Conservation (phyloP, 2,113 vertebrate species). For the Bombycilla garrulus region DNA sequence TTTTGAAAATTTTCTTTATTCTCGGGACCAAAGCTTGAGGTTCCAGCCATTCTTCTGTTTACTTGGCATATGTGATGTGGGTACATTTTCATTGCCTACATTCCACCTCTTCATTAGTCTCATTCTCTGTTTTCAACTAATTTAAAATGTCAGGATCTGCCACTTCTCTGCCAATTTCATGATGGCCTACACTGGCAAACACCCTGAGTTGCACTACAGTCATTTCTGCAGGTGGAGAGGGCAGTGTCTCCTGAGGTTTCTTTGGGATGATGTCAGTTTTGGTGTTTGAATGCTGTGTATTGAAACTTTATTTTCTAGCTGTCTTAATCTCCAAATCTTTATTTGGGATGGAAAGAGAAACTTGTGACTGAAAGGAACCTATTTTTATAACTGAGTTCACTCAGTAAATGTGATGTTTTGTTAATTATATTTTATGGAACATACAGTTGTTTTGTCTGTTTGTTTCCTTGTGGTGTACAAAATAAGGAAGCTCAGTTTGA, state of each 20-base stretch:
- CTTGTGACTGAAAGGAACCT: not conserved
- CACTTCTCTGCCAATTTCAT: conserved; percentile 1
- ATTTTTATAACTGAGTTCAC: not conserved
- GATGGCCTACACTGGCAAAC: not conserved
- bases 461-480: not conserved
- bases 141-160: conserved; percentile 65
- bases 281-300: not conserved
- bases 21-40: not conserved
- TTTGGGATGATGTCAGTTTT: not conserved
- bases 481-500: not conserved
- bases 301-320: not conserved
- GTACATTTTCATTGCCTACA: conserved; percentile 55
- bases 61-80: conserved; percentile 59
- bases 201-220: not conserved
- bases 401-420: not conserved
- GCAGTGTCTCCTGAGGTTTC: not conserved
- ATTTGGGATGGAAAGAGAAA: not conserved
- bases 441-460: not conserved
- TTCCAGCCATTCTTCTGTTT: conserved; percentile 31
- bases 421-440: not conserved
- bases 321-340: not conserved
- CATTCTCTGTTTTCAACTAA: conserved; percentile 37
- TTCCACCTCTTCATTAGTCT: conserved; percentile 50
- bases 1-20: not conserved
- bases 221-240: not conserved